Base-by-base conservation (phyloP, 2,113 vertebrate species). In the Phylloscopus trochilus region DNA sequence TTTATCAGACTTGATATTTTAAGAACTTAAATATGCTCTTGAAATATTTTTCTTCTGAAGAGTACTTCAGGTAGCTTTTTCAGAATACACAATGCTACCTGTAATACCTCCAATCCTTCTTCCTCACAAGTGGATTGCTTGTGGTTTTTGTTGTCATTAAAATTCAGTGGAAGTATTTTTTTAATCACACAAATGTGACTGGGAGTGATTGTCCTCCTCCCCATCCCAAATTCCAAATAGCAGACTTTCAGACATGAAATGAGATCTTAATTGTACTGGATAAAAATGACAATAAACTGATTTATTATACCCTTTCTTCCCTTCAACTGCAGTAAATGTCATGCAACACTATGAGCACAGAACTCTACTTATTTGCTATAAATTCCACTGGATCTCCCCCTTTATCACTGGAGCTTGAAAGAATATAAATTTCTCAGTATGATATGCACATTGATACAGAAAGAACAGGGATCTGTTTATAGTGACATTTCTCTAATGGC, bases 281-380 rank as follows among this genome's bases (percentile, higher is more conserved):
- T 75, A 87, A 77, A 92, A 93, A 58, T 81, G 12, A 68, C 37
- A 89, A 60, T 64, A 83, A 87, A 41, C 39, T 87, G 46, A 94
- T 86, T 82, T 91, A 93, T 91, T 90, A 37, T 9, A 69, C n/a
- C 43, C 66, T 91, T 95, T 64, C 44, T 77, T 81, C 27, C 66
- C 49, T 87, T 95, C 55, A 78, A 24, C 52, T 91, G 62, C 64
- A 87, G 51, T 79, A 91, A 96, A 94, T 87, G 68, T 76, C 83
- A 96, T 24, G 52, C 56, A 90, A 64, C 27, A 60, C 52, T 82
- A 72, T 4, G 78, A 80, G 69, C 7, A 10, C 37, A 77, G 77
- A 74, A 60, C 27, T 81, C 21, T 55, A 52, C 66, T 13, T 63
- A 67, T 85, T 88, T 93, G 75, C 53, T 87, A 44, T 91, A 84